Evolutionary conservation across 2,888 invertebrate species (phyloP), one percentile per base, ranked within the genome.

Genomic region (Epirrhoe alternata): DNA sequence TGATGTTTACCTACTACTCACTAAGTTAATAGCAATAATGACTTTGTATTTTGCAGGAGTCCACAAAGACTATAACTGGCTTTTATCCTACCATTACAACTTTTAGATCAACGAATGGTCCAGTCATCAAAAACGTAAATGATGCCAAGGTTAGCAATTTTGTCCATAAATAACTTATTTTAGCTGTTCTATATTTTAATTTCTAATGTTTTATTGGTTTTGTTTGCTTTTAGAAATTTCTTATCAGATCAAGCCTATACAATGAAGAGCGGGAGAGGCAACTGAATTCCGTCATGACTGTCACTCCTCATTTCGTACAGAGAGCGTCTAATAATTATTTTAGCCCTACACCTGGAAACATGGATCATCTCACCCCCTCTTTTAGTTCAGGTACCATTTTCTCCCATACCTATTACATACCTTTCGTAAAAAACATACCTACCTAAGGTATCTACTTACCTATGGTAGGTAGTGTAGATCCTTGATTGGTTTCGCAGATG

Each of bases 71-170:
- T 54, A 57, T 68, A 73, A 61, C 77, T 78, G n/a, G 52, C 49
- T 67, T 59, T 30, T 16, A 62, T 17, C 68, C 72, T 24, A 51
- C 64, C 35, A 72, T 86, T 35, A 81, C 87, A 35, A 82, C 86
- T 14, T 87, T 85, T 66, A 78, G 85, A n/a, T 81, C 86, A 35
- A 82, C 84, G 42, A 87, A 87, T 75, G 81, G 81, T 30, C 87
- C 87, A 31, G 69, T 84, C 0, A 86, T 88, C 50, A 88, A 83
- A 80, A 87, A 81, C 42, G 82, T 90, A 16, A 81, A 83, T 68
- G 92, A 91, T 70, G 90, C 89, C 17, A 86, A 81, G 77, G 92
- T 90, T 75, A 77, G 73, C 14, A 30, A 14, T 12, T 12, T 12
- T 42, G 4, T 42, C 38, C 12, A 5, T 42, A 10, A 12, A 42